Evolutionary conservation across 2,797 vertebrate species (phyloP).

Genomic region (Xenentodon cancila): DNA sequence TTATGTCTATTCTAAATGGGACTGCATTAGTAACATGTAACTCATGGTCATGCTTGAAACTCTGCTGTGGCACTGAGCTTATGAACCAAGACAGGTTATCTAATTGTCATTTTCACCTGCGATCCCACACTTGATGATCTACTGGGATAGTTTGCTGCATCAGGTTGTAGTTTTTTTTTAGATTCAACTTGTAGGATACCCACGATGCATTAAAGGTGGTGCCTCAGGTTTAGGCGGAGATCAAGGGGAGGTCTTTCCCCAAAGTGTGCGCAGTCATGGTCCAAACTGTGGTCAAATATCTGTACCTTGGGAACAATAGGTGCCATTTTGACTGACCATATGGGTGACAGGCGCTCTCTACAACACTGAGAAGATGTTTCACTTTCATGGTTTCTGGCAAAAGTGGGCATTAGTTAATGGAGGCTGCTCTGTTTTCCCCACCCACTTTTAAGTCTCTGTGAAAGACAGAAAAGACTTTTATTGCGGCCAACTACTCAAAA

Average conservation of each 20-base stretch:
- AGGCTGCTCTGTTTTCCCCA: slow-evolving; percentile 66
- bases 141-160: no score
- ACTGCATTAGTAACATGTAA: slow-evolving; percentile 73
- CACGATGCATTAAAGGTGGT: not conserved
- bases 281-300: slow-evolving; percentile 49
- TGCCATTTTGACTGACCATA: slow-evolving; percentile 37
- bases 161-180: not conserved
- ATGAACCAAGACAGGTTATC: no score
- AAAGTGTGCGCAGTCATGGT: slow-evolving; percentile 31
- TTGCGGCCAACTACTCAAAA: slow-evolving; percentile 78
- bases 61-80: no score
- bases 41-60: slow-evolving; percentile 5
- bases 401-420: slow-evolving; percentile 88
- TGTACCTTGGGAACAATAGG: slow-evolving; percentile 48
- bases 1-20: slow-evolving; percentile 49
- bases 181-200: no score
- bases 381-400: slow-evolving; percentile 71
- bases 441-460: slow-evolving; percentile 62
- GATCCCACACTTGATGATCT: no score
- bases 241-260: slow-evolving; percentile 57
- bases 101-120: no score
- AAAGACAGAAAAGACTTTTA: slow-evolving; percentile 69
- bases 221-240: slow-evolving; percentile 6
- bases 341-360: slow-evolving; percentile 36
- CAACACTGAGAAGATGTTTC: slow-evolving; percentile 58